Base-by-base conservation (phyloP, 1,140 invertebrate genomes). In the Meloidogyne hapla region DNA sequence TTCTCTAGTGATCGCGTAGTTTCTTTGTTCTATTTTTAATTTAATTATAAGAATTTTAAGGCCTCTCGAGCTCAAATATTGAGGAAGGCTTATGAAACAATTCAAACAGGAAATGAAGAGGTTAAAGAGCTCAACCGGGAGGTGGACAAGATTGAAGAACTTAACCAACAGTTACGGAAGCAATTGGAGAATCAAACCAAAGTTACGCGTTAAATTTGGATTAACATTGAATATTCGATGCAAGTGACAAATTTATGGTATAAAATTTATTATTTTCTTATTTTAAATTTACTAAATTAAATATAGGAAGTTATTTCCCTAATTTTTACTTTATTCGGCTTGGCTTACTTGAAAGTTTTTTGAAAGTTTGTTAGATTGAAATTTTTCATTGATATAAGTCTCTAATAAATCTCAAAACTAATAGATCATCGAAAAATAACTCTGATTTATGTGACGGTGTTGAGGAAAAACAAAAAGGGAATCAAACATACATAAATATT, bases 41-140 rank as follows among this genome's bases (percentile, higher is more conserved):
- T 40, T 15, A 15, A 13, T n/a, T n/a, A n/a, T n/a, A 6, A 23
- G 6, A 25, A 21, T 70, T 77, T 78, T 80, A 18, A 78, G 77
- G 77, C 77, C 8, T 78, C 77, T 56, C 77, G 77, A 71, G 77
- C 77, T 23, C 77, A 78, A 75, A 78, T 78, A 10, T 42, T 78
- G 45, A 78, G 78, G 23, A 78, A 78, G 25, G 28, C 77, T 4
- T 80, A 80, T 42, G 77, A 78, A 13, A 69, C 72, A 61, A 78
- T 78, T 65, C 67, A 80, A 64, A 48, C 40, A 18, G 42, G 69
- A 15, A 77, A 78, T n/a, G 25, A 18, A 2, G 77, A 78, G 25
- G 21, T 78, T 6, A 23, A 48, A 23, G 78, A 78, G 13, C 45
- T 78, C 23, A 74, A 42, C 21, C n/a, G 13, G 8, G 77, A 78